Base-by-base conservation (phyloP, 2,797 vertebrate species). In the Furcifer pardalis region DNA sequence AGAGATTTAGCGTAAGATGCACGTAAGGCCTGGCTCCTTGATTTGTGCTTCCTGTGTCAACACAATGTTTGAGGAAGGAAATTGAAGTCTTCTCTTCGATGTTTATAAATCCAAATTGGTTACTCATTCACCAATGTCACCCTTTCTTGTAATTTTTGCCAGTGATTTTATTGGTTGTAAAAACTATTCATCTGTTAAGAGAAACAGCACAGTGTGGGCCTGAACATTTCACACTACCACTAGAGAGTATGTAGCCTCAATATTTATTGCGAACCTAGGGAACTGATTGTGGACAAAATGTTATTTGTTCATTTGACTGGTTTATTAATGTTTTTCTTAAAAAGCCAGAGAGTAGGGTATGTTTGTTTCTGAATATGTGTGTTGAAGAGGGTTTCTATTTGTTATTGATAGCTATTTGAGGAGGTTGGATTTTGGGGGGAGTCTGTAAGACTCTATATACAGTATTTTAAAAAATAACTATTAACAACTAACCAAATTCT, bases 41-140 rank as follows among this genome's bases (percentile, higher is more conserved):
- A 62, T 17, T 77, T 46, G 66, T n/a, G 86, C 56, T 86, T 89
- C 84, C 79, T 80, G 77, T 88, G 84, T 93, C 87, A 92, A 85
- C 88, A 91, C 60, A 25, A 0, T 68, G 25, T 79, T 46, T 85
- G 81, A 91, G 49, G n/a, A 66, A 91, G 92, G 92, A 95, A 95
- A 93, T 91, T 92, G 90, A 92, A 91, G 63, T 86, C 91, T 89
- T 91, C 86, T 79, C 74, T 73, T 89, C 69, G 66, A 88, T 78
- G 84, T 86, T 85, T 79, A 89, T 92, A 92, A 92, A 92, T 92
- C 83, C 81, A 81, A 15, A 77, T 84, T 89, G 79, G 90, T 94
- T 93, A 94, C 74, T 94, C 3, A 93, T 94, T 94, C 92, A 93
- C 82, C 71, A 91, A 77, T 71, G 52, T 60, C 30, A 81, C 17